Conservation (phyloP, 2,797 vertebrate species). For the Periophthalmus magnuspinnatus region DNA sequence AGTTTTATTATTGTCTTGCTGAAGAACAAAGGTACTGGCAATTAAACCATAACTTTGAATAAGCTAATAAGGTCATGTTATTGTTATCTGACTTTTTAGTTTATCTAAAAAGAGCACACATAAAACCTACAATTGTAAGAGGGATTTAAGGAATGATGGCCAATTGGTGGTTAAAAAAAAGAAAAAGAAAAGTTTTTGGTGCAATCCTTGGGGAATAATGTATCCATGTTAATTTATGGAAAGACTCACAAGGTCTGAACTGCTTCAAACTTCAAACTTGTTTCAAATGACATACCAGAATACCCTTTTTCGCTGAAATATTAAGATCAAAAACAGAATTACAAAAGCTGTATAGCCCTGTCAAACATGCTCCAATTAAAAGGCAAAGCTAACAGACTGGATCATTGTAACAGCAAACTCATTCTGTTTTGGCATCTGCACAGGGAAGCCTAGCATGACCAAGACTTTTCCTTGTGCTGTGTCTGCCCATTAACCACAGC, state of each 20-base stretch:
- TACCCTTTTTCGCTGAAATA: background rate
- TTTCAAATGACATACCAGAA: background rate
- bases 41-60: too few species aligned
- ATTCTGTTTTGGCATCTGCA: constrained; percentile 41
- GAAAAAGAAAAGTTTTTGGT: too few species aligned
- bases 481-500: constrained; percentile 55
- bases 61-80: too few species aligned
- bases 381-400: constrained; percentile 32
- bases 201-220: background rate
- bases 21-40: too few species aligned
- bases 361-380: constrained; percentile 9
- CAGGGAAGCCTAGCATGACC: constrained; percentile 40
- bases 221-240: background rate
- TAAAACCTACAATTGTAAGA: too few species aligned
- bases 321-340: background rate
- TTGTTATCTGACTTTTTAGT: too few species aligned
- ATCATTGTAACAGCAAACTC: constrained; percentile 31
- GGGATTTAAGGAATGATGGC: too few species aligned
- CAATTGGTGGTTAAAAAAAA: too few species aligned
- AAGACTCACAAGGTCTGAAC: background rate
- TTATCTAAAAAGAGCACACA: too few species aligned
- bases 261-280: background rate
- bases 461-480: constrained; percentile 12
- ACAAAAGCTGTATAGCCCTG: background rate
- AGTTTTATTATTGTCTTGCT: too few species aligned